Evolutionary conservation across 2,113 vertebrate genomes (phyloP).

Genomic region (Noturus placidus): DNA sequence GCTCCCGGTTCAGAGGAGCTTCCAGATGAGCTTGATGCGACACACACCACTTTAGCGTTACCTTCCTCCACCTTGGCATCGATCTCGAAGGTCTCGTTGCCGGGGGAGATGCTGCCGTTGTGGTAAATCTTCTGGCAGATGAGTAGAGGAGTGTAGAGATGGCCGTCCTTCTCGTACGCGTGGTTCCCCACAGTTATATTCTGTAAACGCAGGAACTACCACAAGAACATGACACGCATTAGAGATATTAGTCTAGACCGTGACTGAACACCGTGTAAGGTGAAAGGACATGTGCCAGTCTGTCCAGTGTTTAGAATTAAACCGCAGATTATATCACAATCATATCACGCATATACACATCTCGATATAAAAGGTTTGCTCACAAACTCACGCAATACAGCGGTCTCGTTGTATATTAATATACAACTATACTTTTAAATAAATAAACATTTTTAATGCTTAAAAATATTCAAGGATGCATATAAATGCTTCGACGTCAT

Average conservation of each 20-base stretch:
- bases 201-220: conserved; percentile 79
- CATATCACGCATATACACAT: neutral
- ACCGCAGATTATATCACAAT: neutral
- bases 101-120: conserved; percentile 80
- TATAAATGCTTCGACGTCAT: neutral
- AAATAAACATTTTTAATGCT: neutral
- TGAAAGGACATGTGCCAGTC: neutral
- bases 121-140: conserved; percentile 89
- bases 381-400: neutral
- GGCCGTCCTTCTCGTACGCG: conserved; percentile 78
- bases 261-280: neutral
- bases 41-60: conserved; percentile 50
- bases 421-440: neutral
- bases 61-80: conserved; percentile 84
- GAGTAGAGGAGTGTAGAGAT: conserved; percentile 68
- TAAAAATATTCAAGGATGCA: neutral
- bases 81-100: conserved; percentile 89
- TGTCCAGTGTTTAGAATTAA: neutral
- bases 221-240: neutral
- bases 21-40: neutral
- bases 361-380: neutral
- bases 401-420: neutral
- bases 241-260: neutral
- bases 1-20: neutral
- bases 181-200: conserved; percentile 88